Evolutionary conservation across 2,888 invertebrate genomes (phyloP).

Genomic region (Halictus ligatus): DNA sequence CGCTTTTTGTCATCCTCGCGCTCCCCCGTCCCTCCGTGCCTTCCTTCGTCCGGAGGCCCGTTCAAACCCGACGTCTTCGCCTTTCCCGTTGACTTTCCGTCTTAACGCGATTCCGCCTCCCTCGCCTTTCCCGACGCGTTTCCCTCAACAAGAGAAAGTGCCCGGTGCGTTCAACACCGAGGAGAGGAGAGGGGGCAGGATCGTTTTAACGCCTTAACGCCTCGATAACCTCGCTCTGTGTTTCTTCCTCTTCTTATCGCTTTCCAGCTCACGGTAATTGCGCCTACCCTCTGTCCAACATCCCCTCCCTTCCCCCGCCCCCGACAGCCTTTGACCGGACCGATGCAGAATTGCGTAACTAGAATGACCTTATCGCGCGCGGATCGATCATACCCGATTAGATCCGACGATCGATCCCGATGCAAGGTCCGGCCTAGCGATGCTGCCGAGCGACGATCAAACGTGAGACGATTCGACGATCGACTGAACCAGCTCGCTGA

Average conservation of each 20-base stretch:
- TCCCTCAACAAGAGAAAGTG: slow-evolving; percentile 6
- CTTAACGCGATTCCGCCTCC: slow-evolving; percentile 2
- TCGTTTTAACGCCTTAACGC: slow-evolving; percentile 71
- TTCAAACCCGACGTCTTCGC: slow-evolving; percentile 1
- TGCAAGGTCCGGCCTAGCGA: background rate
- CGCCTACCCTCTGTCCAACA: background rate
- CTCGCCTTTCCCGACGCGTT: background rate
- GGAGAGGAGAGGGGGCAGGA: slow-evolving; percentile 8
- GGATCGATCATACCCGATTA: slow-evolving; percentile 27
- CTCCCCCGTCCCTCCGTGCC: slow-evolving; percentile 29
- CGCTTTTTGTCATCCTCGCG: slow-evolving; percentile 67
- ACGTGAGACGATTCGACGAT: slow-evolving; percentile 36
- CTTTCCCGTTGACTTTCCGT: slow-evolving; percentile 22
- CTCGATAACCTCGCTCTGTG: slow-evolving; percentile 54
- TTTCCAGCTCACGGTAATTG: slow-evolving; percentile 17
- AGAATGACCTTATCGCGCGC: slow-evolving; percentile 25
- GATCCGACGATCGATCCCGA: slow-evolving; percentile 27
- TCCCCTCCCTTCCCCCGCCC: background rate
- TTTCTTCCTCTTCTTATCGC: slow-evolving; percentile 21
- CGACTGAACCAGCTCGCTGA: background rate
- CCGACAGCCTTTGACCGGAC: background rate
- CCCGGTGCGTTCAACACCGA: slow-evolving; percentile 13
- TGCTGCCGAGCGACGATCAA: slow-evolving; percentile 13
- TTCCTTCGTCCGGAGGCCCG: background rate
- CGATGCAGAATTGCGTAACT: slow-evolving; percentile 29